These are phyloP conservation scores for Acanthosepion pharaonis DNA, from an alignment of 2,888 invertebrate genomes.

Conservation along the genomic window DNA sequence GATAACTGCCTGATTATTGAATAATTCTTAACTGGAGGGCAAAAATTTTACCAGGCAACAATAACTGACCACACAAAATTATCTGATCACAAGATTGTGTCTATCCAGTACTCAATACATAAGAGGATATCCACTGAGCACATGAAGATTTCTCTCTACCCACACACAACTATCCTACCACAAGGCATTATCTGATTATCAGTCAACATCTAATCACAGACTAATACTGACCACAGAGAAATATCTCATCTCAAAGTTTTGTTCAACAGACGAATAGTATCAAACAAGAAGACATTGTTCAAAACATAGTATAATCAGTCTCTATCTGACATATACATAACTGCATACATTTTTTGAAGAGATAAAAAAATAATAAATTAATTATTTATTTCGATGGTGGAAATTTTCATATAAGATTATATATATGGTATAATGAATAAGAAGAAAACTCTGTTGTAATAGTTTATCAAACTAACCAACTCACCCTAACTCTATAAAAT, in stretches of 20 bases:
- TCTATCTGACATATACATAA: not conserved
- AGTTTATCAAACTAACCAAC: too few relatives aligned
- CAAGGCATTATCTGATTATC: not conserved
- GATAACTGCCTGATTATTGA: conserved; percentile 20
- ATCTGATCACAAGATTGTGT: conserved; percentile 21
- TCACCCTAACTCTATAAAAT: too few relatives aligned
- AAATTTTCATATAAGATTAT: too few relatives aligned
- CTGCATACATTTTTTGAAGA: not conserved
- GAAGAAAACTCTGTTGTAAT: too few relatives aligned
- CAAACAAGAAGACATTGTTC: not conserved
- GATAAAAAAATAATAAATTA: not conserved
- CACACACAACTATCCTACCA: not conserved
- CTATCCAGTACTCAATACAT: not conserved
- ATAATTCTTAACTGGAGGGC: not conserved
- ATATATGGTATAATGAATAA: too few relatives aligned
- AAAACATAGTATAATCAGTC: not conserved
- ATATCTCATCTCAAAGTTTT: not conserved
- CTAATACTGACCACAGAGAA: conserved; percentile 20
- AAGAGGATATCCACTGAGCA: not conserved
- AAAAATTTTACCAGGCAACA: not conserved
- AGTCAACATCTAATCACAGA: not conserved
- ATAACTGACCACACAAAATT: conserved; percentile 20
- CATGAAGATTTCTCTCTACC: not conserved
- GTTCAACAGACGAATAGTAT: not conserved
- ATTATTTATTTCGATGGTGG: not conserved